Evolutionary conservation across 2,113 vertebrate genomes (phyloP).

Genomic region (Orycteropus afer): DNA sequence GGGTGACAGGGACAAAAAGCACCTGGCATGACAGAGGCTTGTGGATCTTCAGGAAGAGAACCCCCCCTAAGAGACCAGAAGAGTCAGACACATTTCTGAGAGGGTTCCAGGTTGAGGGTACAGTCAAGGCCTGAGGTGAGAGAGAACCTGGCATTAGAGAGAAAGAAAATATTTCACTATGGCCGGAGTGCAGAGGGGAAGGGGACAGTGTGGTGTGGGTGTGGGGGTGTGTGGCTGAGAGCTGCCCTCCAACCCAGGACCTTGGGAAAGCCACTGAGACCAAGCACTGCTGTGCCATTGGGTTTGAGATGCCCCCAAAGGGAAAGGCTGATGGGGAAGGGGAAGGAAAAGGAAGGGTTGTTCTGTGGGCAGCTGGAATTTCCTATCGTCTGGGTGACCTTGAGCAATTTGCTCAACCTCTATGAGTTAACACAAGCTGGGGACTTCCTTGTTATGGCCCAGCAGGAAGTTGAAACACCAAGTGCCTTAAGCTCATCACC

Average conservation of each 20-base stretch:
- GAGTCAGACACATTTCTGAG: background rate
- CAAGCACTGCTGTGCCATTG: background rate
- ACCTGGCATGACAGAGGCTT: background rate
- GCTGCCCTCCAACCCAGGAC: background rate
- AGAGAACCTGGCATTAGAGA: background rate
- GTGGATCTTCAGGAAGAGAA: background rate
- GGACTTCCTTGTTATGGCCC: background rate
- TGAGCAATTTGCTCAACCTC: background rate
- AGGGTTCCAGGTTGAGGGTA: background rate
- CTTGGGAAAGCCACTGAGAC: background rate
- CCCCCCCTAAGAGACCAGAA: background rate
- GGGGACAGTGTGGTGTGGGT: background rate
- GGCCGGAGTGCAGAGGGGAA: background rate
- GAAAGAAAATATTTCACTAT: background rate
- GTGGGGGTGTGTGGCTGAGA: background rate
- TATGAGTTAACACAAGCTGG: background rate
- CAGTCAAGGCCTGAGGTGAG: background rate
- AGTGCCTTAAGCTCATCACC: background rate
- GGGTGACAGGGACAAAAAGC: background rate
- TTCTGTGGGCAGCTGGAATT: background rate
- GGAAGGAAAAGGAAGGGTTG: background rate
- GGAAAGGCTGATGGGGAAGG: background rate
- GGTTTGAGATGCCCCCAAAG: background rate
- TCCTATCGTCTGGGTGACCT: background rate
- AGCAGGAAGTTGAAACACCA: conserved; percentile 15